phyloP scores from a whole-genome alignment of 2,888 invertebrate genomes.

The Ephialtes manifestator region DNA sequence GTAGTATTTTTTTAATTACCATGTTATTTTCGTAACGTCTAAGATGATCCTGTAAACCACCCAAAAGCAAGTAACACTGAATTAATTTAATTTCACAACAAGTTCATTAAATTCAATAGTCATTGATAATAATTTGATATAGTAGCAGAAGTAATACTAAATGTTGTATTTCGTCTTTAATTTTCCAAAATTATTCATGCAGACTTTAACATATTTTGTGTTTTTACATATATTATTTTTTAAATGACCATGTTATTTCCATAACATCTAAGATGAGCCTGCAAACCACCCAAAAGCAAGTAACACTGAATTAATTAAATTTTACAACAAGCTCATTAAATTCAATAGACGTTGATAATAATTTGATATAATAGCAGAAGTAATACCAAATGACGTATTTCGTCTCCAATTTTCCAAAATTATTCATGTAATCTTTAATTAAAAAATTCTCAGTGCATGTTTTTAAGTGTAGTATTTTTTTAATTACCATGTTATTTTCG shows the following conservation, averaged over 20 bases:
- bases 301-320: slow-evolving; percentile 36
- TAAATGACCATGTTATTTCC: slow-evolving; percentile 1
- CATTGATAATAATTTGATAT: too few species aligned
- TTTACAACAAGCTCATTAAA: background rate
- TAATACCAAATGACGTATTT: too few species aligned
- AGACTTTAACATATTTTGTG: background rate
- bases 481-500: slow-evolving; percentile 2
- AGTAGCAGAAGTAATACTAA: too few species aligned
- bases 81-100: too few species aligned
- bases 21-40: slow-evolving; percentile 8
- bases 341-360: too few species aligned
- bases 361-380: too few species aligned
- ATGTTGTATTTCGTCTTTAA: too few species aligned
- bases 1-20: background rate
- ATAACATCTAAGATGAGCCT: background rate
- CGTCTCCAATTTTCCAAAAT: too few species aligned
- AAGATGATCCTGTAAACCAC: slow-evolving; percentile 28
- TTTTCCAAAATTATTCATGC: too few species aligned
- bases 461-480: too few species aligned
- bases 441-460: too few species aligned
- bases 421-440: background rate
- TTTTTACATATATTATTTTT: background rate
- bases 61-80: slow-evolving; percentile 59
- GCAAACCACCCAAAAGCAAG: slow-evolving; percentile 50
- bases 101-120: background rate